Evolutionary conservation across 2,888 invertebrate species (phyloP).

Genomic region (Drosophila engyochracea): DNA sequence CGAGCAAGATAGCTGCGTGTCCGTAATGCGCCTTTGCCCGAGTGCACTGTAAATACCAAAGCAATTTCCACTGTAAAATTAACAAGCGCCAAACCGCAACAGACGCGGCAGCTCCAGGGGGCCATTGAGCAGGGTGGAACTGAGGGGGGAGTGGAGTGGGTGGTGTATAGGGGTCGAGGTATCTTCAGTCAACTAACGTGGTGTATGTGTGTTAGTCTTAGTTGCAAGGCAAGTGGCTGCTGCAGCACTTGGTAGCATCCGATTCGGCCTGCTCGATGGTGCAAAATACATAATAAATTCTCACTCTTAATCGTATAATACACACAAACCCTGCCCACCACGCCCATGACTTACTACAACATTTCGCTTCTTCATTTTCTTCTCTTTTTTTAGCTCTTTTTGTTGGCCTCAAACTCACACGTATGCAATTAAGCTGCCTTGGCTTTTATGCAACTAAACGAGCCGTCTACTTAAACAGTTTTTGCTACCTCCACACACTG

Average conservation of each 20-base stretch:
- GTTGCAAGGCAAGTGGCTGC: constrained; percentile 49
- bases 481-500: constrained; percentile 7
- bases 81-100: constrained; percentile 78
- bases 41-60: constrained; percentile 81
- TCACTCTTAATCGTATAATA: constrained; percentile 7
- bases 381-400: constrained; percentile 52
- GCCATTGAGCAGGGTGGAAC: not conserved
- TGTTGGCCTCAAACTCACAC: constrained; percentile 21
- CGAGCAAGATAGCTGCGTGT: constrained; percentile 36
- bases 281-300: constrained; percentile 69
- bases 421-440: constrained; percentile 72
- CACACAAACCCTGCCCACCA: not conserved
- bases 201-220: constrained; percentile 34
- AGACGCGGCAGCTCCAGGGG: constrained; percentile 18
- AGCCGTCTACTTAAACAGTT: constrained; percentile 47
- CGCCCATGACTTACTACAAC: constrained; percentile 4
- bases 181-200: constrained; percentile 44
- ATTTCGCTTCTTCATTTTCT: constrained; percentile 48
- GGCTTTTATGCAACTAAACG: constrained; percentile 48
- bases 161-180: constrained; percentile 47
- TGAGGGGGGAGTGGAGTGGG: not conserved
- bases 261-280: constrained; percentile 40
- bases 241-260: constrained; percentile 38
- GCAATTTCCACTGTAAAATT: constrained; percentile 79
- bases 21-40: constrained; percentile 73